Conservation (phyloP, 2,888 invertebrate species). For the Morpho deidamia region DNA sequence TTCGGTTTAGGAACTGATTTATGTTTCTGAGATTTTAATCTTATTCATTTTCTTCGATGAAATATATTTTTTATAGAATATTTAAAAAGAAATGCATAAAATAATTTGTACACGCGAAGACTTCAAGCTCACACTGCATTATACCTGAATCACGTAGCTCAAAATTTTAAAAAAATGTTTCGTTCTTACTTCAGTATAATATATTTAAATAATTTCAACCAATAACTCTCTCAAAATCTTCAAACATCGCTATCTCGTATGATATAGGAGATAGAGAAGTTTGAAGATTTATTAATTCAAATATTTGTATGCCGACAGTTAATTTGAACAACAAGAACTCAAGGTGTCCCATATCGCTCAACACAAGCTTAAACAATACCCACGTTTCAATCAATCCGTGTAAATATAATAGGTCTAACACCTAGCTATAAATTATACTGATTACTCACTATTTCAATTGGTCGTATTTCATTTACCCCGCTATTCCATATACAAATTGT, state of each 20-base stretch:
- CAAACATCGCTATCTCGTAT: not conserved
- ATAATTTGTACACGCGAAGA: too few relatives aligned
- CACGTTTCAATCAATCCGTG: constrained; percentile 39
- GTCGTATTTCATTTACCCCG: constrained; percentile 6
- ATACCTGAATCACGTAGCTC: too few relatives aligned
- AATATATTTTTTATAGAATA: too few relatives aligned
- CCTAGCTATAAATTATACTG: constrained; percentile 27
- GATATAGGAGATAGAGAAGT: too few relatives aligned
- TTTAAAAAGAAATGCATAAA: too few relatives aligned
- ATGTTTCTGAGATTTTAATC: too few relatives aligned
- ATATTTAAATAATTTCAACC: not conserved
- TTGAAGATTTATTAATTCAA: too few relatives aligned
- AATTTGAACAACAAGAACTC: not conserved
- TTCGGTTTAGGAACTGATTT: too few relatives aligned
- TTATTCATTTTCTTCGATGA: too few relatives aligned
- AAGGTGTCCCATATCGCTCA: constrained; percentile 46
- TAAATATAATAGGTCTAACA: constrained; percentile 11
- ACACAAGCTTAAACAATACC: constrained; percentile 64
- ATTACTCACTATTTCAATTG: constrained; percentile 7
- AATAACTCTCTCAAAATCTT: not conserved
- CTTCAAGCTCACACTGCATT: too few relatives aligned
- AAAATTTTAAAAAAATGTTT: too few relatives aligned
- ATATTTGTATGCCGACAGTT: too few relatives aligned
- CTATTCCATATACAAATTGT: not conserved
- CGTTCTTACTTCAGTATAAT: not conserved